Evolutionary conservation across 2,113 vertebrate genomes (phyloP), one percentile per base, ranked within the genome.

Genomic region (Pseudopipra pipra): DNA sequence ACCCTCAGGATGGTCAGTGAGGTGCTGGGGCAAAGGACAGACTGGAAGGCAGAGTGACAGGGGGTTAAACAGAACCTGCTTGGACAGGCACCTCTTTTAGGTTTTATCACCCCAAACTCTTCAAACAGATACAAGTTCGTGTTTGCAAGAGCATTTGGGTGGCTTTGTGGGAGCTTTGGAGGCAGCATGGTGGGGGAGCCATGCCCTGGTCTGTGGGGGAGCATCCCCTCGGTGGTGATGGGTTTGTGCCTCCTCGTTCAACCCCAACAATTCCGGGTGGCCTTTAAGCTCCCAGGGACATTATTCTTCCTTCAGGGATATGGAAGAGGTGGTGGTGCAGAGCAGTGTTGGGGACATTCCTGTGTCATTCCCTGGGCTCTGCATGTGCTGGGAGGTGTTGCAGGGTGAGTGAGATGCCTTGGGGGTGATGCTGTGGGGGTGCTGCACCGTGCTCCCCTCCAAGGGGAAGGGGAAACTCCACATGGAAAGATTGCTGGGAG

Each of bases 61-160:
- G 7, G 18, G 1, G 7, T 2, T 14, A 5, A 43, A 8, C 0
- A 1, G 27, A 25, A 8, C 13, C 24, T 7, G 28, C 8, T 13
- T 4, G 39, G 54, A 31, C 4, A 4, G 24, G 4, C 15, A 3
- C 13, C 31, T 12, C 52, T 43, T 8, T 1, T 1, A 7, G 71
- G 3, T 11, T 78, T n/a, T 17, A 14, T 54, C 7, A 3, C 7
- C 11, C 33, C 23, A 3, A 0, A 22, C 47, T 10, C 49, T 46
- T n/a, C 46, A 11, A 12, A 6, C 6, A 6, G 54, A 3, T 12
- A 0, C 23, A 2, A 3, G 22, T 23, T 43, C 2, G 35, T 14
- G 37, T 15, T 46, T 37, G 23, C 8, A 19, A 0, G 24, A 22
- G 17, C 31, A 4, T 28, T 2, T 1, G 65, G 20, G 77, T 5